Base-by-base conservation (phyloP, 2,113 vertebrate species). In the Aleadryas rufinucha region DNA sequence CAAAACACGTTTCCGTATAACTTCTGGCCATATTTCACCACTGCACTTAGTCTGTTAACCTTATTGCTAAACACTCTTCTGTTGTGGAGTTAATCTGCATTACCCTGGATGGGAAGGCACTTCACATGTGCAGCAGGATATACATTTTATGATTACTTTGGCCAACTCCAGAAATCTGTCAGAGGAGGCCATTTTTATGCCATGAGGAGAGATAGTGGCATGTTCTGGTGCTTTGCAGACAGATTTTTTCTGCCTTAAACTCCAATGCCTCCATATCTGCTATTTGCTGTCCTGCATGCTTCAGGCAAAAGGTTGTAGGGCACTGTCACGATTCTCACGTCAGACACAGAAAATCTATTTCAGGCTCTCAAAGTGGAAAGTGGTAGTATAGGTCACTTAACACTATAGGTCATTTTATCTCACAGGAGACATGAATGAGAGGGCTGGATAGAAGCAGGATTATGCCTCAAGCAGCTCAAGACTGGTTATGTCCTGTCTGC, bases 271-370 rank as follows among this genome's bases (percentile, higher is more conserved):
- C 44, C 47, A 26, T 83, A 88, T 84, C 84, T 85, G 52, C 45
- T 63, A 12, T 80, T 53, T 82, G 59, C 66, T 81, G 45, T 86
- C 45, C 53, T 30, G 27, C 52, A 50, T 18, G 19, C 57, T 95
- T 37, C 74, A 85, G 59, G 84, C 75, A 80, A 86, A 26, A 57
- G 37, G 85, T 93, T 23, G 27, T 71, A 89, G 35, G 83, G 20
- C 56, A 78, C 61, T 89, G 60, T 49, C 59, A 81, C 14, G 33
- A 70, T 82, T 90, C 93, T 84, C 71, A 70, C 39, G 5, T 64
- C 65, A 92, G 80, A 78, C 53, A 79, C 45, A 19, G 53, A 93
- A 93, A 97, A 97, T 88, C 90, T 77, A 86, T 93, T 97, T 96
- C 65, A 91, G 83, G 79, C 86, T 92, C 52, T 87, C 56, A 52